These are phyloP conservation scores for Tuberolachnus salignus DNA, from an alignment of 2,888 invertebrate genomes.

Conservation along the genomic window DNA sequence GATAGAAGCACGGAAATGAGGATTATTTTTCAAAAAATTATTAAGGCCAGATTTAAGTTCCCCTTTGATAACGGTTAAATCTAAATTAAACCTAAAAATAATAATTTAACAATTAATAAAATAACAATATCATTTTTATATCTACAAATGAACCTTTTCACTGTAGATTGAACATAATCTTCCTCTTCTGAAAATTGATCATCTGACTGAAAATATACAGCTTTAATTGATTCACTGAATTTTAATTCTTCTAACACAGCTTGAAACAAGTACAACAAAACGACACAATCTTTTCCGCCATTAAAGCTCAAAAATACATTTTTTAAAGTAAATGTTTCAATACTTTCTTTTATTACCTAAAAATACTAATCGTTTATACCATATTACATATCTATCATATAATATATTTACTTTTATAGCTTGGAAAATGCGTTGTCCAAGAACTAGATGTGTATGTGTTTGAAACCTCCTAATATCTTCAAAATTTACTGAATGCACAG, in stretches of 20 bases:
- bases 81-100: conserved; percentile 51
- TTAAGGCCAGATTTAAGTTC: conserved; percentile 47
- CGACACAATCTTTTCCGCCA: conserved; percentile 98
- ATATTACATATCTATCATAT: background rate
- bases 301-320: conserved; percentile 92
- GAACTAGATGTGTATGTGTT: conserved; percentile 11
- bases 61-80: conserved; percentile 39
- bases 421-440: conserved; percentile 24
- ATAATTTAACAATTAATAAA: conserved; percentile 59
- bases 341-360: conserved; percentile 64
- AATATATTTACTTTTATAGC: conserved; percentile 28
- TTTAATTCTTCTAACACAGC: conserved; percentile 63
- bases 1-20: conserved; percentile 36
- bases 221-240: conserved; percentile 62
- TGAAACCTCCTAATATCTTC: conserved; percentile 45
- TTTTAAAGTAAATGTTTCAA: conserved; percentile 70
- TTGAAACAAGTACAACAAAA: conserved; percentile 77
- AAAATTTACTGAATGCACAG: conserved; percentile 20
- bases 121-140: background rate
- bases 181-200: conserved; percentile 87
- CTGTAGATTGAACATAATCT: conserved; percentile 76
- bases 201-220: conserved; percentile 80
- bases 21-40: conserved; percentile 34
- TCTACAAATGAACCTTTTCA: conserved; percentile 64
- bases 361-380: conserved; percentile 11